Base-by-base conservation (phyloP, 2,113 vertebrate species). In the Dromas ardeola region DNA sequence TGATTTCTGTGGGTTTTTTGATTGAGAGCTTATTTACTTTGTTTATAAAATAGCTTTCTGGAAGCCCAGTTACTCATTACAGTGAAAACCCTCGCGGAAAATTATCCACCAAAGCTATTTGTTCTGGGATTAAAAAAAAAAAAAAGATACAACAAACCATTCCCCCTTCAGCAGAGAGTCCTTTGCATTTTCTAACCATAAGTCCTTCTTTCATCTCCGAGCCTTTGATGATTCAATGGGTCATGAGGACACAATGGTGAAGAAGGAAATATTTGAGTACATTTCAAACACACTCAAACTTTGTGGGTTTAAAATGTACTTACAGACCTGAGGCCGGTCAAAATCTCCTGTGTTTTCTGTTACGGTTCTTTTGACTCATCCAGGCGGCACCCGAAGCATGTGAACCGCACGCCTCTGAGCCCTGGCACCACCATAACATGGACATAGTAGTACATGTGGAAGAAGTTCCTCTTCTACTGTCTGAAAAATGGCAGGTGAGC, bases 211-310 rank as follows among this genome's bases (percentile, higher is more conserved):
- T 97, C 94, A 96, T 96, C 91, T 96, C 91, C 0, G 0, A 91
- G 95, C 91, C 93, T 97, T 96, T 95, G 95, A 95, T 97, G 95
- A 95, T 97, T 96, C 94, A 93, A 94, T 96, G 93, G 94, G 94
- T 97, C 97, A 96, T 62, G 93, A 91, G 95, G 91, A 96, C 95
- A 88, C 62, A 88, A 89, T 52, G 50, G 94, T 23, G 71, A 95
- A 95, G 96, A 87, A 97, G 89, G 90, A 90, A 96, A 88, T 96
- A 96, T 87, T 96, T 97, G 95, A 97, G 96, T 97, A 97, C 97
- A 97, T 97, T 97, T 97, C 96, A 97, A 97, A 97, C 96, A 97
- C 97, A 97, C 97, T 91, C 91, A 96, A 97, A 96, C 71, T 96
- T 91, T 96, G 96, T 97, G 95, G 62, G 94, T 97, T 96, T 94